Percentiles rank a stretch among this genome's conserved stretches.
phyloP scores from a whole-genome alignment of 2,888 invertebrate genomes.

The Autographa gamma region DNA sequence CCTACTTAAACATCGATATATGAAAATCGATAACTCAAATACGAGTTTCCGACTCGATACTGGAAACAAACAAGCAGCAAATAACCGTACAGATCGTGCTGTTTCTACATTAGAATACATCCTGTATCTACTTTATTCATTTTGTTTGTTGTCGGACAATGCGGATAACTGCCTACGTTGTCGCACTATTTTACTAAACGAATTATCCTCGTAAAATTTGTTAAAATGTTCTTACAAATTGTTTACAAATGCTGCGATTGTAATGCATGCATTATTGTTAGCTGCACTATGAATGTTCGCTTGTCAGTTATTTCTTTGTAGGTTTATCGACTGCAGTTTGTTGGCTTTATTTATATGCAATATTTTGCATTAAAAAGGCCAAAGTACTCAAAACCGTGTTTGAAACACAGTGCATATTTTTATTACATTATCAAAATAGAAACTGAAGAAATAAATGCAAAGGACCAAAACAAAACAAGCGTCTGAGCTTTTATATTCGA shows the following conservation, averaged over 20 bases:
- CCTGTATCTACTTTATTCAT: conserved; percentile 51
- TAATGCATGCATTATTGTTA: conserved; percentile 34
- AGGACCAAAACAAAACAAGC: no score
- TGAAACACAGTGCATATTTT: no score
- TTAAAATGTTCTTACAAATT: conserved; percentile 42
- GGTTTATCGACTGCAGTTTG: neutral
- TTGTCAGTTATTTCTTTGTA: neutral
- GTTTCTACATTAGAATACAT: conserved; percentile 55
- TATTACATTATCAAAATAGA: no score
- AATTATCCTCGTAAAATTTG: conserved; percentile 46
- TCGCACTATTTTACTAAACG: conserved; percentile 42
- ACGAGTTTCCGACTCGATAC: conserved; percentile 15
- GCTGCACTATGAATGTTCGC: neutral
- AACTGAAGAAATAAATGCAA: no score
- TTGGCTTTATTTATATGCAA: neutral
- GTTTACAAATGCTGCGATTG: conserved; percentile 19
- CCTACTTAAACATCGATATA: conserved; percentile 23
- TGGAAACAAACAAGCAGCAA: conserved; percentile 12
- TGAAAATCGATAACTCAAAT: conserved; percentile 5
- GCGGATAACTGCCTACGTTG: conserved; percentile 41
- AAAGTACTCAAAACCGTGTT: no score
- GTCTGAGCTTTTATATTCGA: no score
- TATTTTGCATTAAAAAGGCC: neutral
- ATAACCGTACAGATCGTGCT: conserved; percentile 34
- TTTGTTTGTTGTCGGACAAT: conserved; percentile 50